Evolutionary conservation across 2,797 vertebrate species (phyloP), one percentile per base, ranked within the genome.

Genomic region (Euphonia xanthogaster): DNA sequence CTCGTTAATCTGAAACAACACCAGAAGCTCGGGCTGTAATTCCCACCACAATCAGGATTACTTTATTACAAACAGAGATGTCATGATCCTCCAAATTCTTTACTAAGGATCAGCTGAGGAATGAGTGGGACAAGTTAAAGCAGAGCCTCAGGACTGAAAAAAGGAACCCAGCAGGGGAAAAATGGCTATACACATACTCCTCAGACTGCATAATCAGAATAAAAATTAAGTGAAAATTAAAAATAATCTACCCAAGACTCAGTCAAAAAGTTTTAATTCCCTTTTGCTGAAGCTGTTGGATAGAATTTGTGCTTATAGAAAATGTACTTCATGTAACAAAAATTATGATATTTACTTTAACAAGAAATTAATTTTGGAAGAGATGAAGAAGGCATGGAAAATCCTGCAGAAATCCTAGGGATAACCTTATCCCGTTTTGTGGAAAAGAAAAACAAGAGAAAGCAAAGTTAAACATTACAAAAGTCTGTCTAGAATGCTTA

Each of bases 1-100:
- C 94, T 99, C 99, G 97, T 99, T 99, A 81, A 99, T 93, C 99
- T 99, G 97, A 4, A 48, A 89, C 54, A 68, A 86, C 14, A 39
- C 2, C 55, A 62, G 2, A 1, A 31, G 25, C 25, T 73, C n/a
- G 24, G 1, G 15, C 6, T 44, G 5, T 7, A n/a, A 70, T 17
- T 65, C 86, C 45, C 71, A 61, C 25, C 28, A 27, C 73, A 57
- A 6, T 12, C 3, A 5, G 19, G 14, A 80, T 58, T 25, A 24
- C 12, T 31, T 6, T 7, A 28, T 2, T 61, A 57, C 45, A 74
- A 93, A 85, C 7, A 80, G 22, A 53, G 9, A 48, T 21, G 68
- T 13, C 45, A 40, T 0, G 1, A 63, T 45, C 51, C 40, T 73
- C 44, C 18, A n/a, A 50, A 57, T 10, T 16, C 45, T 54, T 2